Evolutionary conservation across 2,113 vertebrate species (phyloP).

Genomic region (Chaetodon auriga): DNA sequence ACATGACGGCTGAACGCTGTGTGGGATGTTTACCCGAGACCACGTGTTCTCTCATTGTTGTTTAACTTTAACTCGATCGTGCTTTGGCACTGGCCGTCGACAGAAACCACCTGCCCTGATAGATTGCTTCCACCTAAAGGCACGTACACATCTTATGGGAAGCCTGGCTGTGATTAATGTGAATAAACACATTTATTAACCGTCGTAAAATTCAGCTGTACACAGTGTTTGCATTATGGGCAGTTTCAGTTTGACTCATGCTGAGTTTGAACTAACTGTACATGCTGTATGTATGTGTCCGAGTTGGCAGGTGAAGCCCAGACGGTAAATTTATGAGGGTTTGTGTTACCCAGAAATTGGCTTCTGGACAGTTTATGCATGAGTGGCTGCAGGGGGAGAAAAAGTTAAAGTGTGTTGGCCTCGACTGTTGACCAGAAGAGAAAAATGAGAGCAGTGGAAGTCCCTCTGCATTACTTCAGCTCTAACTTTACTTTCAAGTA

Average conservation of each 20-base stretch:
- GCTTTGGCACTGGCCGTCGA: neutral
- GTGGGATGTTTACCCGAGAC: conserved; percentile 18
- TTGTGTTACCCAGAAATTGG: conserved; percentile 13
- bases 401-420: neutral
- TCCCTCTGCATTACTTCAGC: neutral
- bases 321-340: neutral
- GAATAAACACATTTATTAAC: conserved; percentile 8
- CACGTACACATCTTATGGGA: neutral
- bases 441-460: neutral
- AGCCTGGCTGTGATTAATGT: neutral
- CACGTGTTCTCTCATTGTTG: conserved; percentile 6
- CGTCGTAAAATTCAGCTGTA: neutral
- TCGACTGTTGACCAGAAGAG: neutral
- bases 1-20: neutral
- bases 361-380: conserved; percentile 20
- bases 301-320: neutral
- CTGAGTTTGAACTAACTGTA: neutral
- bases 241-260: conserved; percentile 15
- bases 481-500: neutral
- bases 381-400: neutral
- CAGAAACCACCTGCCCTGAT: conserved; percentile 43
- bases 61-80: conserved; percentile 51
- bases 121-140: neutral
- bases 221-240: neutral
- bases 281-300: neutral